Evolutionary conservation across 1,140 invertebrate species (phyloP).

Genomic region (Bilobella aurantiaca): DNA sequence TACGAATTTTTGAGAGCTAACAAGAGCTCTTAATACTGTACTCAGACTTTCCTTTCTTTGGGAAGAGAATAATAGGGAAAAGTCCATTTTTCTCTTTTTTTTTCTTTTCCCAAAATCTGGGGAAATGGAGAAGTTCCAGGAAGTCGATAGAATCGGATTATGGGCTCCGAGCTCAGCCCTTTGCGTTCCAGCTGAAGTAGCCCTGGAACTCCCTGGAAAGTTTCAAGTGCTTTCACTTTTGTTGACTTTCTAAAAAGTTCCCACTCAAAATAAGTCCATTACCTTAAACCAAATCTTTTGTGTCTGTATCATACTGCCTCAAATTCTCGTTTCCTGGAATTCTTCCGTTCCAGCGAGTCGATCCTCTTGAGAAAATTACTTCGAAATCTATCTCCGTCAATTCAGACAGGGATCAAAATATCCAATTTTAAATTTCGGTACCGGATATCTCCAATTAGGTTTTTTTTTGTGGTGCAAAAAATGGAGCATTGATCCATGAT

Average conservation of each 20-base stretch:
- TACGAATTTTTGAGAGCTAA: background rate
- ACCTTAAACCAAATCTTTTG: background rate
- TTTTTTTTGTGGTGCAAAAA: too few relatives aligned
- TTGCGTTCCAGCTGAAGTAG: too few relatives aligned
- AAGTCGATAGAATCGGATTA: constrained; percentile 7
- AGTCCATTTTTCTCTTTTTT: too few relatives aligned
- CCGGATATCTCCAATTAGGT: too few relatives aligned
- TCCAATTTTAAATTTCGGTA: too few relatives aligned
- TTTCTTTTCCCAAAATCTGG: background rate
- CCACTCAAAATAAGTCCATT: constrained; percentile 9
- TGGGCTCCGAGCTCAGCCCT: too few relatives aligned
- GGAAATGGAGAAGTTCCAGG: background rate
- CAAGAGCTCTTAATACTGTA: background rate
- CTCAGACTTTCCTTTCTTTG: background rate
- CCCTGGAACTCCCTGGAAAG: background rate
- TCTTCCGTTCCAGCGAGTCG: background rate
- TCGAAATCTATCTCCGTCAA: background rate
- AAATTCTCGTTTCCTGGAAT: too few relatives aligned
- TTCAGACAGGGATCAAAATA: too few relatives aligned
- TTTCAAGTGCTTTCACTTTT: constrained; percentile 3
- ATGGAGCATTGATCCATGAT: too few relatives aligned
- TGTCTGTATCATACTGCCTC: background rate
- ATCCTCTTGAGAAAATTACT: background rate
- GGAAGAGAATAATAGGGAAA: background rate
- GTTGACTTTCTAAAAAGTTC: constrained; percentile 4